A percentile compares a stretch with the other conserved stretches of the same genome.
phyloP scores from a whole-genome alignment of 2,888 invertebrate species.

The Pachydiplax longipennis region DNA sequence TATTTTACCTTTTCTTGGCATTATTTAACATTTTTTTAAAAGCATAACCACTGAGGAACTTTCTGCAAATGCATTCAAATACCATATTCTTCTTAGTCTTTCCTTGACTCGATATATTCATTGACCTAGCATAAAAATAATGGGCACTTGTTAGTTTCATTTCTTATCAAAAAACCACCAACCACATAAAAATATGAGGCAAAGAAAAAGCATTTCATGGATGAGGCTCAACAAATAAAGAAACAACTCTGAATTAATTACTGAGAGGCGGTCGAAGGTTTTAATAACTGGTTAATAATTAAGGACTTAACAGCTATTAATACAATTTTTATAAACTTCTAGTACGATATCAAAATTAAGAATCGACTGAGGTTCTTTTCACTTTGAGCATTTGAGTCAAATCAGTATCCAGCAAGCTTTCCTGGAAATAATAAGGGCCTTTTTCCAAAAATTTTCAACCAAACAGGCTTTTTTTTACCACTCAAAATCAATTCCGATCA shows the following conservation, averaged over 20 bases:
- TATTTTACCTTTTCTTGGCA: conserved; percentile 8
- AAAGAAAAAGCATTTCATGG: conserved; percentile 31
- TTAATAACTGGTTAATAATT: conserved; percentile 10
- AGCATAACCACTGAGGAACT: conserved; percentile 40
- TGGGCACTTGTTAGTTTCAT: conserved; percentile 30
- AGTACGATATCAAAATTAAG: neutral
- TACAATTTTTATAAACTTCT: neutral
- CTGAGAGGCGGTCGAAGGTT: neutral
- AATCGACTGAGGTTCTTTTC: neutral
- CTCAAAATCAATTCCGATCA: neutral
- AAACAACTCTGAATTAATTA: neutral
- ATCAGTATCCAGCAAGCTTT: neutral
- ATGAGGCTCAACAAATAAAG: neutral
- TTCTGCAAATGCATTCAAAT: conserved; percentile 39
- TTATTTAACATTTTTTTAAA: conserved; percentile 14
- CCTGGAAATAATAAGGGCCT: neutral
- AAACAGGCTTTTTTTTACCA: neutral
- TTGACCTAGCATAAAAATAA: conserved; percentile 37
- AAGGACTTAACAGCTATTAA: neutral
- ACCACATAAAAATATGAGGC: conserved; percentile 39
- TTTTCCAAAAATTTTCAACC: neutral
- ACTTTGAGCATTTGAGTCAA: neutral
- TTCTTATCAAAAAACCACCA: conserved; percentile 40
- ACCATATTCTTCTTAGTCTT: neutral
- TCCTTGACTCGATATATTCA: conserved; percentile 4